These are phyloP conservation scores for Octomys mimax DNA, from an alignment of 2,797 vertebrate species.

Conservation along the genomic window DNA sequence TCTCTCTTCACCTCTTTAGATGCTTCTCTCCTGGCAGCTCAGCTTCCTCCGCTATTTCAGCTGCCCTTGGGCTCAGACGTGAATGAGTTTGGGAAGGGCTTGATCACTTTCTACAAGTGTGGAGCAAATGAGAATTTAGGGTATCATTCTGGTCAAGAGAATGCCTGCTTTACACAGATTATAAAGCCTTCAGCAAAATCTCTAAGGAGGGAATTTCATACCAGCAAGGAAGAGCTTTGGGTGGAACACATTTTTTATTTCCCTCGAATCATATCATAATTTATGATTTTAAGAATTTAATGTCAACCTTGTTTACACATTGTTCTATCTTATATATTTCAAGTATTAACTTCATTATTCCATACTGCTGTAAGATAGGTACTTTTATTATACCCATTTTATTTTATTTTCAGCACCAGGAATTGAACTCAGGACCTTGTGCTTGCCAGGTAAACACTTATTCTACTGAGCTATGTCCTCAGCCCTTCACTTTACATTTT, in stretches of 20 bases:
- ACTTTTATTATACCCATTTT: neutral
- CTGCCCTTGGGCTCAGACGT: neutral
- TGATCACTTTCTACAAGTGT: neutral
- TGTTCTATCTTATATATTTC: conserved; percentile 9
- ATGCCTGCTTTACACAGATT: neutral
- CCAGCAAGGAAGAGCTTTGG: neutral
- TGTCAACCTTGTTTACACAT: neutral
- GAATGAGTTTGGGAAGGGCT: neutral
- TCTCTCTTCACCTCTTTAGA: neutral
- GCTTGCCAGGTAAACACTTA: too few species aligned
- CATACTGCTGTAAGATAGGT: neutral
- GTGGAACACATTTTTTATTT: neutral
- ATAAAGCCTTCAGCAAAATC: conserved; percentile 12
- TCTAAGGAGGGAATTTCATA: conserved; percentile 17
- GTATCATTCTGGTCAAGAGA: neutral
- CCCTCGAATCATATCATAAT: neutral
- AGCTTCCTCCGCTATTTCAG: neutral
- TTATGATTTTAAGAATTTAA: conserved; percentile 13
- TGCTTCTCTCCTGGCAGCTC: neutral
- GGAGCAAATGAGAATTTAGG: conserved; percentile 24
- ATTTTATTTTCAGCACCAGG: neutral
- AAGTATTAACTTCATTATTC: neutral
- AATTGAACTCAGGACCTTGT: too few species aligned
- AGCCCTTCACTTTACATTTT: too few species aligned
- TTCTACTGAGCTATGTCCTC: too few species aligned